phyloP scores from a whole-genome alignment of 1,140 invertebrate genomes.

The Eumaeus atala region DNA sequence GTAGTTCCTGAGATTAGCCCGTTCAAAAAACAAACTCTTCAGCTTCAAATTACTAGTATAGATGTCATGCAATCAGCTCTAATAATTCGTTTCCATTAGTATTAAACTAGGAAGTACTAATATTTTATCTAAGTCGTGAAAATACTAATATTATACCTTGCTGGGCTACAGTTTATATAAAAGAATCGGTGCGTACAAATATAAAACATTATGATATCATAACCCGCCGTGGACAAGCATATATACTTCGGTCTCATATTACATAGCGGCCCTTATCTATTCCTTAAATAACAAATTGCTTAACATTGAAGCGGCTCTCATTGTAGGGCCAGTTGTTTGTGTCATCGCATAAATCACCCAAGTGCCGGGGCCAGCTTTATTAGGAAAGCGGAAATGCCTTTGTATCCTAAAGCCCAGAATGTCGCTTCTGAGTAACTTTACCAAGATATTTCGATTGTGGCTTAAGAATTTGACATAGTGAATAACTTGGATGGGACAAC shows the following conservation, averaged over 20 bases:
- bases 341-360: constrained; percentile 15
- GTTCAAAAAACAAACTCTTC: no score
- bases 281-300: constrained; percentile 18
- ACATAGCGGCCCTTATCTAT: constrained; percentile 3
- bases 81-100: no score
- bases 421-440: constrained; percentile 10
- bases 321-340: constrained; percentile 17
- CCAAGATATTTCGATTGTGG: constrained; percentile 10
- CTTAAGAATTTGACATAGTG: constrained; percentile 10
- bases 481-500: constrained; percentile 1
- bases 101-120: no score
- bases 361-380: constrained; percentile 14
- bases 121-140: no score
- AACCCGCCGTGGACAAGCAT: no score
- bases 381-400: constrained; percentile 14
- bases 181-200: no score
- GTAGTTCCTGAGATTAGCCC: no score
- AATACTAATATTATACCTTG: no score
- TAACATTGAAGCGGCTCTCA: constrained; percentile 15
- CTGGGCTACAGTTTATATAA: no score
- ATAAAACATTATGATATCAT: no score
- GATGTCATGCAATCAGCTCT: no score
- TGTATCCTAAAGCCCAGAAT: constrained; percentile 15
- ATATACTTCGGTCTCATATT: background rate
- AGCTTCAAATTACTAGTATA: no score